Conservation (phyloP, 2,888 invertebrate genomes). For the Drosophila dives region DNA sequence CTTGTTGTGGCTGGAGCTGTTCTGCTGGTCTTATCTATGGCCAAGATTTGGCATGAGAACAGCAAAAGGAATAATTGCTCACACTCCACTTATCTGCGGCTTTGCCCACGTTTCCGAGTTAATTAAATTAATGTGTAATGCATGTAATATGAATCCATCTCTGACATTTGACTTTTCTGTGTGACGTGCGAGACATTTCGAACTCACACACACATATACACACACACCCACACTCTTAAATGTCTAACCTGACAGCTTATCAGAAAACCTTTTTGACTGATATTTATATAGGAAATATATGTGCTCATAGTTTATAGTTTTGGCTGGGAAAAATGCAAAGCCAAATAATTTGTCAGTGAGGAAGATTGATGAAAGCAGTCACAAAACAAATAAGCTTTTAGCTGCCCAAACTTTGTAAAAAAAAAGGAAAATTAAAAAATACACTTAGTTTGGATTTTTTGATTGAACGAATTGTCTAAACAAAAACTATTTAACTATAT, state of each 20-base stretch:
- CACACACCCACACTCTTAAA: background rate
- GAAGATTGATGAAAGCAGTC: constrained; percentile 25
- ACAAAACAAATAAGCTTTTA: constrained; percentile 1
- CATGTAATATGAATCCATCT: constrained; percentile 35
- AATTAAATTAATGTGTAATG: constrained; percentile 73
- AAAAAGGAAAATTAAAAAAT: background rate
- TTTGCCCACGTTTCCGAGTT: constrained; percentile 49
- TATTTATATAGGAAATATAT: constrained; percentile 2
- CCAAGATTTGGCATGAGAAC: constrained; percentile 65
- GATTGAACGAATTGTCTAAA: background rate
- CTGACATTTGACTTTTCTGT: constrained; percentile 54
- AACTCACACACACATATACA: background rate
- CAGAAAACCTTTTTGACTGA: constrained; percentile 8
- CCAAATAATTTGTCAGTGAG: background rate
- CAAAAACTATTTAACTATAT: background rate
- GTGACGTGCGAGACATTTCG: constrained; percentile 4
- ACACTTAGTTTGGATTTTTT: background rate
- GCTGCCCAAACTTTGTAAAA: background rate
- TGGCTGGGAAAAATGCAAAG: constrained; percentile 3
- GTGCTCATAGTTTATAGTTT: constrained; percentile 1
- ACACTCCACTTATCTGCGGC: constrained; percentile 39
- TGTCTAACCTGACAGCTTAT: constrained; percentile 18
- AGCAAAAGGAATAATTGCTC: constrained; percentile 58
- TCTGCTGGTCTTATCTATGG: constrained; percentile 49
- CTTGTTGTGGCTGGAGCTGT: constrained; percentile 11